Percentiles rank a stretch among this genome's conserved stretches.
These are phyloP conservation scores for Mycteria americana DNA, from an alignment of 2,797 vertebrate species.

Conservation along the genomic window DNA sequence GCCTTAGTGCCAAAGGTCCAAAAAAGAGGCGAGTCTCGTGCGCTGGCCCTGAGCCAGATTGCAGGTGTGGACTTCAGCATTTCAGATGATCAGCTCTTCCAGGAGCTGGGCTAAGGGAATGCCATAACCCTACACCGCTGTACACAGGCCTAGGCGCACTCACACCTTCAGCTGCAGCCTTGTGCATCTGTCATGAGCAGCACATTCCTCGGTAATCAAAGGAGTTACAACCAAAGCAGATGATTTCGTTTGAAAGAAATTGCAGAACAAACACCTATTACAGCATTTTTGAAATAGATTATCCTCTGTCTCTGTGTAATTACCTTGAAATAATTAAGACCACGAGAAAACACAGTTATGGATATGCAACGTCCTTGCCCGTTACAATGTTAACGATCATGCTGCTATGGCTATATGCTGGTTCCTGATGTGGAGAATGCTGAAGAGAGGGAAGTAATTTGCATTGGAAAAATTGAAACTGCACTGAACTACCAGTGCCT, in stretches of 20 bases:
- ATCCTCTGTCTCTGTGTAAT: not conserved
- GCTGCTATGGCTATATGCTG: not conserved
- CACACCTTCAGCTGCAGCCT: not conserved
- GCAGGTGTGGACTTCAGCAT: not conserved
- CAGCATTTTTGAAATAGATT: not conserved
- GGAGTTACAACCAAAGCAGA: not conserved
- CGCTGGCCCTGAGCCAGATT: not conserved
- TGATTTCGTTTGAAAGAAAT: not conserved
- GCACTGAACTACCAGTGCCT: not conserved
- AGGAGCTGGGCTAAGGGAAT: not conserved
- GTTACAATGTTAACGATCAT: fast-evolving
- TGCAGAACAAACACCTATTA: not conserved
- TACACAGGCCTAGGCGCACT: not conserved
- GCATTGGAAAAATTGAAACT: not conserved
- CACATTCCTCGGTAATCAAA: not conserved
- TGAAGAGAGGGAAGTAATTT: not conserved
- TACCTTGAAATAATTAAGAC: not conserved
- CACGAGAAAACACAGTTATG: not conserved
- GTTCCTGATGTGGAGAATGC: not conserved
- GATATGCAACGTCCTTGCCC: not conserved
- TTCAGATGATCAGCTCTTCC: not conserved
- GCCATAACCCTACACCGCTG: fast-evolving
- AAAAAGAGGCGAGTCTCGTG: not conserved
- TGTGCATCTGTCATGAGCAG: not conserved
- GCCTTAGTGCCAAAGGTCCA: not conserved